Evolutionary conservation across 2,888 invertebrate species (phyloP), one percentile per base, ranked within the genome.

Genomic region (Leptopilina syphax): DNA sequence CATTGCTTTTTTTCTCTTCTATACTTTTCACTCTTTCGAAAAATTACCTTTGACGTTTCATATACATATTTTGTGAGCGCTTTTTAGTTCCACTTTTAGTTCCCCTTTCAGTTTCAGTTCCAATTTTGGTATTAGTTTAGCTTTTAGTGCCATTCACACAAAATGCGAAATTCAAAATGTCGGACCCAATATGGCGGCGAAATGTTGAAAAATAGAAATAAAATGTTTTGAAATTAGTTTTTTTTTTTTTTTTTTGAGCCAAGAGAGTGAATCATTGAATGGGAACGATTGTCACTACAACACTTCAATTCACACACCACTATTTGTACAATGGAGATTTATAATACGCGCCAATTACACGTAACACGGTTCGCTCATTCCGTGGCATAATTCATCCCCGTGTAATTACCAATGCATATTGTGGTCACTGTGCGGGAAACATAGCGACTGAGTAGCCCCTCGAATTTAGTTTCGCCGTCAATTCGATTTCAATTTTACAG

Each of bases 301-400:
- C 12, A 34, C 65, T 65, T 63, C 79, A 77, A 81, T 82, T 81
- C 82, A 83, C 82, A 83, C 82, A 78, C 44, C 77, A 85, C 86
- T 87, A 88, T 89, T 89, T 88, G 87, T 86, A 85, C 89, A 87
- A 87, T 87, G 86, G 86, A 87, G 87, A 89, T 89, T 89, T 89
- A 90, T 89, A 89, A 89, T 89, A 84, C 85, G 86, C 88, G 87
- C 87, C 89, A 89, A 90, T 90, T 90, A 89, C 89, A 87, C 87
- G 88, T 89, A 89, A 90, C 89, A 88, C 86, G 88, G 86, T 86
- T 87, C 87, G 89, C 87, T 89, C 89, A 88, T 90, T 89, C 87
- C 86, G 84, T 87, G 86, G 85, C 86, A 87, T 89, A 87, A 89
- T 89, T 89, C 88, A 89, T 89, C 87, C 44, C 86, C 82, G 85